phyloP scores from a whole-genome alignment of 2,113 vertebrate species.

The Tupaia chinensis region DNA sequence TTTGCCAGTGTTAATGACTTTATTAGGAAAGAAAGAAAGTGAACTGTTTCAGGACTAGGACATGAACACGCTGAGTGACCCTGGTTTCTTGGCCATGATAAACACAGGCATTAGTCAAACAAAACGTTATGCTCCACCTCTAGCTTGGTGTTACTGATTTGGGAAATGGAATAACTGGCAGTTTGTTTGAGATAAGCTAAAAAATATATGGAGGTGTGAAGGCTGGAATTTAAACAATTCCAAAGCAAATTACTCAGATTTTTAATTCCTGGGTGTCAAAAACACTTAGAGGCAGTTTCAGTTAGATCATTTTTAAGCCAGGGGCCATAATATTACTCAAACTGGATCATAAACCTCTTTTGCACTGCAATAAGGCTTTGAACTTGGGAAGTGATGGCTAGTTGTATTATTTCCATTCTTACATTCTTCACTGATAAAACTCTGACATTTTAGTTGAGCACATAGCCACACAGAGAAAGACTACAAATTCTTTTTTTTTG shows the following conservation, averaged over 20 bases:
- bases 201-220: constrained; percentile 31
- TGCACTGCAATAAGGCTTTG: not conserved
- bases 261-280: constrained; percentile 25
- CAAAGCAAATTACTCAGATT: constrained; percentile 3
- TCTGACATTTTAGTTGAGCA: constrained; percentile 23
- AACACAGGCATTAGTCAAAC: constrained; percentile 72
- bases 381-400: constrained; percentile 30
- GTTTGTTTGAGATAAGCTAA: constrained; percentile 67
- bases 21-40: constrained; percentile 63
- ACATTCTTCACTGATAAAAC: not conserved
- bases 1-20: constrained; percentile 45
- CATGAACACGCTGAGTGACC: constrained; percentile 51
- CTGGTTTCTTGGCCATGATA: constrained; percentile 46
- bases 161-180: constrained; percentile 68
- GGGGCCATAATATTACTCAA: constrained; percentile 35
- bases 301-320: constrained; percentile 42
- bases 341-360: constrained; percentile 24
- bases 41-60: constrained; percentile 17
- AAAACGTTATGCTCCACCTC: constrained; percentile 55
- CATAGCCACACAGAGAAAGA: not conserved
- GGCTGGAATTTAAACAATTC: constrained; percentile 41
- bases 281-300: not conserved
- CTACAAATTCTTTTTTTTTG: not conserved
- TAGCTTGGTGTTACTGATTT: constrained; percentile 57
- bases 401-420: not conserved